Evolutionary conservation across 2,113 vertebrate species (phyloP).

Genomic region (Seriola rivoliana): DNA sequence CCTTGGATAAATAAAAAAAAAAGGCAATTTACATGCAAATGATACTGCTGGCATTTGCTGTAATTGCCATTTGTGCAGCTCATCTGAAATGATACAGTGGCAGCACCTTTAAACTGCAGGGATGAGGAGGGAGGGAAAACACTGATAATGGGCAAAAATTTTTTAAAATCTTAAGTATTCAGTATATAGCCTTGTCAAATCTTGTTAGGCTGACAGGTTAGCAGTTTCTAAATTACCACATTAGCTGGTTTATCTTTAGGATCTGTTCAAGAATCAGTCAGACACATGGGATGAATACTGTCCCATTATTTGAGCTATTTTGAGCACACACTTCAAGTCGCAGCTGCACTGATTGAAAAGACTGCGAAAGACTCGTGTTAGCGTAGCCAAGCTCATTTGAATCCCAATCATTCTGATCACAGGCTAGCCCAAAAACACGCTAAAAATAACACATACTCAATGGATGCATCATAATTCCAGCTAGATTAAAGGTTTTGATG

Average conservation of each 20-base stretch:
- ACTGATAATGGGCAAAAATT: constrained; percentile 11
- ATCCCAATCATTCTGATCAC: constrained; percentile 62
- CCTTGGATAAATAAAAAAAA: constrained; percentile 59
- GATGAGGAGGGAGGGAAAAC: constrained; percentile 9
- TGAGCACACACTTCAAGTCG: constrained; percentile 50
- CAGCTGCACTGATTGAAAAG: constrained; percentile 64
- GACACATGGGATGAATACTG: constrained; percentile 9
- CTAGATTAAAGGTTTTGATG: constrained; percentile 63
- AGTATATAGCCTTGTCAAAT: constrained; percentile 20
- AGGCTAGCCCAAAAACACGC: constrained; percentile 33
- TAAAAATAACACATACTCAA: constrained; percentile 55
- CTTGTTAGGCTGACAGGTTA: constrained; percentile 17
- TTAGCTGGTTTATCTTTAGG: constrained; percentile 47
- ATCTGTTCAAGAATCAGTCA: constrained; percentile 22
- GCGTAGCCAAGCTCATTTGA: constrained; percentile 39
- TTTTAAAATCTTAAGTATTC: constrained; percentile 21
- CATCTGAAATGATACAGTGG: constrained; percentile 49
- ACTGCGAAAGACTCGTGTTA: constrained; percentile 4
- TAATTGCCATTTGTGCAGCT: constrained; percentile 69
- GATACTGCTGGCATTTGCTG: constrained; percentile 68
- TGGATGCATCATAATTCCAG: constrained; percentile 42
- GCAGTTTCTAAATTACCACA: constrained; percentile 28
- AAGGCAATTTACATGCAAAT: constrained; percentile 81
- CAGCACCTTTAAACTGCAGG: constrained; percentile 46
- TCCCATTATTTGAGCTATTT: constrained; percentile 37